These are phyloP conservation scores for Dinothrombium tinctorium DNA, from an alignment of 1,140 invertebrate genomes.

Conservation along the genomic window DNA sequence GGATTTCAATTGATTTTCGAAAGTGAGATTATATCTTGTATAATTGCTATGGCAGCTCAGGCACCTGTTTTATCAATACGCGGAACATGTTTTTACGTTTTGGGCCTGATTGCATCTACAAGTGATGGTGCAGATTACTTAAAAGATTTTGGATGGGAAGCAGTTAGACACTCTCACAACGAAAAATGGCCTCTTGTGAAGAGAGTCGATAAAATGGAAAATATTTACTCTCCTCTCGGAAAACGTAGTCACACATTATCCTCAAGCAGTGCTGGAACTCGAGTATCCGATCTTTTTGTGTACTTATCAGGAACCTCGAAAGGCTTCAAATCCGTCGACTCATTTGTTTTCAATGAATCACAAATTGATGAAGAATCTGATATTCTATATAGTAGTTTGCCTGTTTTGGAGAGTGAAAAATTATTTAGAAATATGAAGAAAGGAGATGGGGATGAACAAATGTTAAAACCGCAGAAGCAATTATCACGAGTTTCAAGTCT, in stretches of 20 bases:
- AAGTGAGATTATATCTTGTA: conserved; percentile 30
- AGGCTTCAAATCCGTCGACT: background rate
- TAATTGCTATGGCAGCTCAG: conserved; percentile 43
- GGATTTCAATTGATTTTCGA: conserved; percentile 44
- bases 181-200: conserved; percentile 57
- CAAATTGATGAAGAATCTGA: background rate
- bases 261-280: background rate
- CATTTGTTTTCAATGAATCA: background rate
- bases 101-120: conserved; percentile 59
- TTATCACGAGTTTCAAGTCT: background rate
- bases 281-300: background rate
- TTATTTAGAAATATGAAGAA: too few species aligned
- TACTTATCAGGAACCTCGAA: background rate
- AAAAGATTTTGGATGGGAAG: conserved; percentile 49
- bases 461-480: background rate
- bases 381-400: background rate
- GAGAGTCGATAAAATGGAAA: conserved; percentile 13
- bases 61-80: conserved; percentile 59
- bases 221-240: background rate
- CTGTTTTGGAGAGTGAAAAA: background rate
- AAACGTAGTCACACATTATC: too few species aligned
- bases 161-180: conserved; percentile 48
- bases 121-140: conserved; percentile 49
- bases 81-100: conserved; percentile 58
- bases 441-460: background rate